These are phyloP conservation scores for Drosophila bipectinata DNA, from an alignment of 1,140 invertebrate species.

Conservation along the genomic window DNA sequence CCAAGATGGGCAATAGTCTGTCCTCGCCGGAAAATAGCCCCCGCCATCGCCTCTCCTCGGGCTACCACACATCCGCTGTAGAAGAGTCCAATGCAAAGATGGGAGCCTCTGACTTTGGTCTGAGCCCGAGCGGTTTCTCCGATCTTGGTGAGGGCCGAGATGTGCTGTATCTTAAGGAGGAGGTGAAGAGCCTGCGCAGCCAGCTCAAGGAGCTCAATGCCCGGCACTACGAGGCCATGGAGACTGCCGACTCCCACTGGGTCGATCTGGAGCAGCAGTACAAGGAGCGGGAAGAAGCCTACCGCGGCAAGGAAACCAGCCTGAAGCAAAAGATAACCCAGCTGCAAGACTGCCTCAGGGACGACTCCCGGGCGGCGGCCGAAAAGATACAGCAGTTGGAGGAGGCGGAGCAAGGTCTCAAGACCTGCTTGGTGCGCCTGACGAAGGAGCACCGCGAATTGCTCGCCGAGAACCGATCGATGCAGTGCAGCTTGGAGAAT, in stretches of 20 bases:
- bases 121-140: conserved; percentile 21
- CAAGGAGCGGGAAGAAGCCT: conserved; percentile 86
- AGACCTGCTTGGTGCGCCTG: conserved; percentile 84
- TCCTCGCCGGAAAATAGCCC: conserved; percentile 25
- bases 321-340: conserved; percentile 77
- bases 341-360: conserved; percentile 75
- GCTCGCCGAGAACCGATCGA: conserved; percentile 80
- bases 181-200: conserved; percentile 82
- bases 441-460: conserved; percentile 85
- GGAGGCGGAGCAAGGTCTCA: conserved; percentile 85
- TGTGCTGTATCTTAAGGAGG: conserved; percentile 66
- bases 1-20: conserved; percentile 63
- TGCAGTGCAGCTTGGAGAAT: conserved; percentile 84
- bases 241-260: conserved; percentile 90
- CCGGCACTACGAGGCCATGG: conserved; percentile 89
- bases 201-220: conserved; percentile 87
- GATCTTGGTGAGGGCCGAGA: conserved; percentile 48
- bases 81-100: conserved; percentile 42
- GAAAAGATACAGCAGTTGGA: conserved; percentile 85
- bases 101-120: not conserved
- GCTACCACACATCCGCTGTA: conserved; percentile 60
- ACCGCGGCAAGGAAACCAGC: conserved; percentile 75
- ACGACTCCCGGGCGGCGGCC: conserved; percentile 74
- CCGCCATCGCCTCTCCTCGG: conserved; percentile 18
- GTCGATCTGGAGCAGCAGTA: conserved; percentile 88